Conservation (phyloP, 1,140 invertebrate species). For the Pinna nobilis region DNA sequence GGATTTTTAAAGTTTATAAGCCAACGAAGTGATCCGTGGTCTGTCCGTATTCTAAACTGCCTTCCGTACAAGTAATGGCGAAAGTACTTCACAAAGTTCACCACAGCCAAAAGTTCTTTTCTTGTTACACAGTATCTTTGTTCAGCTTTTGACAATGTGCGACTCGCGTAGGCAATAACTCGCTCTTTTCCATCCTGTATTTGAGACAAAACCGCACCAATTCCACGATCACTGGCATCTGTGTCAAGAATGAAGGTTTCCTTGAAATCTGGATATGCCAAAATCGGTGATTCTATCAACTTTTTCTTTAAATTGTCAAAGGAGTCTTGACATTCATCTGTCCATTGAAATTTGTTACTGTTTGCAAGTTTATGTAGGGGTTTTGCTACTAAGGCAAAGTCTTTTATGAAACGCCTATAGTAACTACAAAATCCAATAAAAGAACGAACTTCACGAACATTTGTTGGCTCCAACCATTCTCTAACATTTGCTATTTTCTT, state of each 20-base stretch:
- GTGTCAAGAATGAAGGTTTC: conserved; percentile 53
- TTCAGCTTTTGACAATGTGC: conserved; percentile 66
- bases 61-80: conserved; percentile 48
- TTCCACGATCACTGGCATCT: conserved; percentile 51
- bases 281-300: conserved; percentile 39
- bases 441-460: conserved; percentile 39
- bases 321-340: conserved; percentile 33
- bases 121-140: conserved; percentile 72
- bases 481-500: conserved; percentile 28
- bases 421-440: conserved; percentile 44
- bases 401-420: conserved; percentile 41
- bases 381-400: conserved; percentile 38
- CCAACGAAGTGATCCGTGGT: conserved; percentile 55
- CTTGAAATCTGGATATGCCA: conserved; percentile 31
- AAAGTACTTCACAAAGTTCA: conserved; percentile 43
- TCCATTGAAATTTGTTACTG: conserved; percentile 42
- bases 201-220: conserved; percentile 66
- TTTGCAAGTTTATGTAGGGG: conserved; percentile 43
- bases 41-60: conserved; percentile 47
- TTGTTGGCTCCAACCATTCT: conserved; percentile 46
- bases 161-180: conserved; percentile 54
- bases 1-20: conserved; percentile 43
- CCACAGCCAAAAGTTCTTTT: conserved; percentile 51
- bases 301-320: conserved; percentile 48
- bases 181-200: conserved; percentile 44